These are phyloP conservation scores for Perizoma flavofasciatum DNA, from an alignment of 2,888 invertebrate genomes.

Conservation along the genomic window DNA sequence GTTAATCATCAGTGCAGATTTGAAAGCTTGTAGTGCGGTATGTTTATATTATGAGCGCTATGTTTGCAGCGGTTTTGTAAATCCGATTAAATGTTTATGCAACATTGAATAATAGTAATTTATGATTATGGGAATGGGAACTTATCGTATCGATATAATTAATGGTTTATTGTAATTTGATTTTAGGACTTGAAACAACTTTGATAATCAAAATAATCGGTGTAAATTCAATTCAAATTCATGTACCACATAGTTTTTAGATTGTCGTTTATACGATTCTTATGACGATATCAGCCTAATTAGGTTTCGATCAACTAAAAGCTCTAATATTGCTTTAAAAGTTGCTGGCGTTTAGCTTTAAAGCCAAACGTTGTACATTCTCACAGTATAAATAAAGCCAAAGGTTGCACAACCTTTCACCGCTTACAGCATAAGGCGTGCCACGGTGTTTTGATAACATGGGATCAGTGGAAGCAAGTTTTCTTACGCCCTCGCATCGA, in stretches of 20 bases:
- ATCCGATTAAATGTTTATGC: conserved; percentile 39
- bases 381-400: conserved; percentile 2
- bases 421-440: conserved; percentile 35
- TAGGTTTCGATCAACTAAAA: too few species aligned
- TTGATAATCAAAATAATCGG: neutral
- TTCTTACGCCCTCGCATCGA: conserved; percentile 45
- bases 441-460: conserved; percentile 50
- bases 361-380: neutral
- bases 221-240: too few species aligned
- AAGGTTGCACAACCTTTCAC: conserved; percentile 11
- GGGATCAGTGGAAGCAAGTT: conserved; percentile 49
- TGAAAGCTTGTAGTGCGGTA: conserved; percentile 53
- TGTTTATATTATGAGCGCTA: conserved; percentile 47
- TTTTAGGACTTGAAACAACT: conserved; percentile 1
- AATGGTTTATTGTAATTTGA: conserved; percentile 4
- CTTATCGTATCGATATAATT: conserved; percentile 1
- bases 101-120: conserved; percentile 29
- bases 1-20: conserved; percentile 71
- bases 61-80: conserved; percentile 32
- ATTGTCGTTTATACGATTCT: too few species aligned
- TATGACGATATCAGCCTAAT: too few species aligned
- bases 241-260: too few species aligned
- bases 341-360: neutral
- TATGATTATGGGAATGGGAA: conserved; percentile 10
- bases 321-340: too few species aligned